Evolutionary conservation across 2,797 vertebrate genomes (phyloP), one percentile per base, ranked within the genome.

Genomic region (Erithacus rubecula): DNA sequence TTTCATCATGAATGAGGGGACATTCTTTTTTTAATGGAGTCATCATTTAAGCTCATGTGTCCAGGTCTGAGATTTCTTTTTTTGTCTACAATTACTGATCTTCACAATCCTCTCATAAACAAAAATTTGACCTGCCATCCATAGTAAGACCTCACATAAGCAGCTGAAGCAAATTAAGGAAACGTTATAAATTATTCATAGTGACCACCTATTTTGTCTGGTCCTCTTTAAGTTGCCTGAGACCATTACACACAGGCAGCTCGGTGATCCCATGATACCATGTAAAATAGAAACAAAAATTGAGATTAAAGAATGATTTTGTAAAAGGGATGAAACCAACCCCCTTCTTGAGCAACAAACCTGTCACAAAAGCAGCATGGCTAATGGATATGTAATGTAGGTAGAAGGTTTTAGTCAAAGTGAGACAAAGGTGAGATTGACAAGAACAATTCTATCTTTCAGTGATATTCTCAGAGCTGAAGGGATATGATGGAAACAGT

Each of bases 341-440:
- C 34, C 32, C 17, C 23, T 59, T 26, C 44, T 89, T 2, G 0
- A 92, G 74, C 67, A 92, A 77, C 52, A 80, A 84, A 82, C 6
- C 34, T 89, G 65, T 80, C 94, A 93, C 80, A 86, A 93, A 80
- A 85, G 53, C 76, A 88, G 69, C 34, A 92, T 87, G 81, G 84
- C 44, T 97, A 96, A 96, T 96, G 94, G 90, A 83, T 96, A 96
- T 95, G 62, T 93, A 92, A 93, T 59, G 83, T 70, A 92, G 82
- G 83, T 94, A 67, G 87, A 96, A 92, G 30, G 63, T 94, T 96
- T 96, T 90, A 94, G 81, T 93, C 71, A 96, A 94, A 96, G n/a
- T 81, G 72, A 95, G 83, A 95, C 90, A 96, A 96, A 96, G 74
- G 51, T 91, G n/a, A 89, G 91, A 96, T 79, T 97, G 96, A 96